These are phyloP conservation scores for Drosophila anceps DNA, from an alignment of 2,888 invertebrate species.

Conservation along the genomic window DNA sequence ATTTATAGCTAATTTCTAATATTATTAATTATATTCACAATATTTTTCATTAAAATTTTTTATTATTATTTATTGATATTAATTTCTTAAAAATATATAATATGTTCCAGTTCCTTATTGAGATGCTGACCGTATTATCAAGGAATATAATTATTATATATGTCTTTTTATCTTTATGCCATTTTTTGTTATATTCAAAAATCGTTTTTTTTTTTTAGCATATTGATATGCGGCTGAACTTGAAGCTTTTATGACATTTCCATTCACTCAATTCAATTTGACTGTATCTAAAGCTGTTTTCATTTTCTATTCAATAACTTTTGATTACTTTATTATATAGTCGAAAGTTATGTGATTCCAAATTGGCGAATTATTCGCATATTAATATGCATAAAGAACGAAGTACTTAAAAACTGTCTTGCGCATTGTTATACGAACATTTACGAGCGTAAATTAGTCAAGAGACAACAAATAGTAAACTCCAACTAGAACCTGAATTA, in stretches of 20 bases:
- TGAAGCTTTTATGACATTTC: slow-evolving; percentile 11
- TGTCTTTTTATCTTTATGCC: neutral
- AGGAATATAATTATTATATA: neutral
- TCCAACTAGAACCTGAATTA: neutral
- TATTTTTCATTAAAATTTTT: neutral
- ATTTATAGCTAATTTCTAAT: no score
- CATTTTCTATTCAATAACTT: slow-evolving; percentile 39
- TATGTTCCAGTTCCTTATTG: neutral
- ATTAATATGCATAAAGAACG: slow-evolving; percentile 32
- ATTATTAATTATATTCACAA: neutral
- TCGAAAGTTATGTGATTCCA: slow-evolving; percentile 46
- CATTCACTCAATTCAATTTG: slow-evolving; percentile 28
- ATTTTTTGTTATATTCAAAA: slow-evolving; percentile 6
- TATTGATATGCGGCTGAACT: slow-evolving; percentile 33
- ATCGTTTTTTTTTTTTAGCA: slow-evolving; percentile 1
- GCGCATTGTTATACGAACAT: slow-evolving; percentile 3
- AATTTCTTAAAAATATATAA: neutral
- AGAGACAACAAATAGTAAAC: slow-evolving; percentile 2
- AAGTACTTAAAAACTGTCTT: neutral
- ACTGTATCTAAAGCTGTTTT: slow-evolving; percentile 16
- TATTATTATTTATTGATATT: neutral
- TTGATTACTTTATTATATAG: slow-evolving; percentile 56
- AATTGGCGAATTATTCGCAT: slow-evolving; percentile 51
- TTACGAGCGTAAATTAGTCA: slow-evolving; percentile 2
- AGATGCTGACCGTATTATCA: neutral